Base-by-base conservation (phyloP, 2,888 invertebrate genomes). In the Stomorhina lunata region DNA sequence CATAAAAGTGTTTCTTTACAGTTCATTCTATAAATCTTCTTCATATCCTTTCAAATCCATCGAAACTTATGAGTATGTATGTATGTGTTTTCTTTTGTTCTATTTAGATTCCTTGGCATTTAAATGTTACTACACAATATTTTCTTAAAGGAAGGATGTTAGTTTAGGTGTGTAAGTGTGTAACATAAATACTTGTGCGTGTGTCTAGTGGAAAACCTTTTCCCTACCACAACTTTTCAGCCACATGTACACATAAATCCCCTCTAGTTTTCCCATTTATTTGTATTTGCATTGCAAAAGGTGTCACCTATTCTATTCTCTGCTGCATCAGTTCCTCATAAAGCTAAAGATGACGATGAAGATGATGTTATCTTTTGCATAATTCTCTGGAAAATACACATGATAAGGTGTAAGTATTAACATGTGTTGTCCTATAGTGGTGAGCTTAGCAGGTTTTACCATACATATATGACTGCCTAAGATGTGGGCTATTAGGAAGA, bases 371-470 rank as follows among this genome's bases (percentile, higher is more conserved):
- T 79, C 75, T 75, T 71, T 45, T 71, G 65, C 75, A 75, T 71
- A 79, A 82, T 79, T 79, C 75, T 59, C n/a, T 66, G 43, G 59
- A 75, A 79, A 71, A 71, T 76, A 82, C 37, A 68, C 75, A 59
- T 66, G 82, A 82, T 82, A 82, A 82, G 82, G 79, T 82, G 82
- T 82, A 66, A 66, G 79, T 79, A 82, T 82, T 82, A 82, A 59
- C 69, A 82, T 82, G 72, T 79, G 72, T 73, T 72, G 57, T 79
- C 40, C 45, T 65, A 55, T n/a, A n/a, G n/a, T n/a, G 72, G 12
- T 66, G 59, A 59, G 79, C 66, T 68, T 73, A 73, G n/a, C n/a
- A n/a, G 32, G n/a, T 22, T 43, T 57, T 6, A 12, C 25, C 5
- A 5, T 20, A 59, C 45, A 43, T 43, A 2, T 50, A 5, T 48